A percentile compares a stretch with the other conserved stretches of the same genome.
phyloP scores from a whole-genome alignment of 92 coral and sea anemone genomes.

The Metridium senile region DNA sequence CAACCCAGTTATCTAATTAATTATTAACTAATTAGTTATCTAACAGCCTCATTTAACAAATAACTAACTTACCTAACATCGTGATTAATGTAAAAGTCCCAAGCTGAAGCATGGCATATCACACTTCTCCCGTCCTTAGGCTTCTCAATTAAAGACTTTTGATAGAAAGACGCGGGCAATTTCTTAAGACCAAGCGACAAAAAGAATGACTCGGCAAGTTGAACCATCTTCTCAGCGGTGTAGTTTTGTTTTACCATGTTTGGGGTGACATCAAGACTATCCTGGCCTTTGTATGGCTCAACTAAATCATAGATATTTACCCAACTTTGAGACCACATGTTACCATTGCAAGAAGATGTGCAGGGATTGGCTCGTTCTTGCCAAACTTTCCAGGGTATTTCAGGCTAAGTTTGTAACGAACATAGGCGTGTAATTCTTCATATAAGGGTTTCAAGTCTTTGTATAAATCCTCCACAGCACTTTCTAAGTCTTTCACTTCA shows the following conservation, averaged over 20 bases:
- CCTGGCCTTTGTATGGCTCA: slow-evolving; percentile 68
- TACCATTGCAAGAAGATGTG: slow-evolving; percentile 87
- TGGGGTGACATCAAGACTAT: slow-evolving; percentile 73
- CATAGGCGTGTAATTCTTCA: slow-evolving; percentile 91
- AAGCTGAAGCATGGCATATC: slow-evolving; percentile 85
- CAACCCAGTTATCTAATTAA: no score
- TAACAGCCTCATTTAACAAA: no score
- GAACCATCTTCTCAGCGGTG: slow-evolving; percentile 57
- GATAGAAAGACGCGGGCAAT: slow-evolving; percentile 56
- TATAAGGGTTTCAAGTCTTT: slow-evolving; percentile 76
- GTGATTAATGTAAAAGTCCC: slow-evolving; percentile 62
- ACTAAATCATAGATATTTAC: slow-evolving; percentile 68
- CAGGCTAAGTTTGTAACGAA: slow-evolving; percentile 58
- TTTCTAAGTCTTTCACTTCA: slow-evolving; percentile 75
- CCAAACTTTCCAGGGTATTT: slow-evolving; percentile 50
- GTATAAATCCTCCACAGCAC: slow-evolving; percentile 66
- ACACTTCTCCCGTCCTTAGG: slow-evolving; percentile 69
- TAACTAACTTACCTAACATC: slow-evolving; percentile 96
- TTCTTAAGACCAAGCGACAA: slow-evolving; percentile 64
- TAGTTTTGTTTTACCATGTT: slow-evolving; percentile 49
- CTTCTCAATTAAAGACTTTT: slow-evolving; percentile 72
- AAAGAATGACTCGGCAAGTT: slow-evolving; percentile 75
- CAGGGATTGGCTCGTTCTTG: slow-evolving; percentile 63
- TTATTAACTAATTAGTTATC: no score
- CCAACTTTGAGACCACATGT: slow-evolving; percentile 94